A percentile compares a stretch with the other conserved stretches of the same genome.
phyloP scores from a whole-genome alignment of 1,140 invertebrate species.

The Lanistes nyassanus region DNA sequence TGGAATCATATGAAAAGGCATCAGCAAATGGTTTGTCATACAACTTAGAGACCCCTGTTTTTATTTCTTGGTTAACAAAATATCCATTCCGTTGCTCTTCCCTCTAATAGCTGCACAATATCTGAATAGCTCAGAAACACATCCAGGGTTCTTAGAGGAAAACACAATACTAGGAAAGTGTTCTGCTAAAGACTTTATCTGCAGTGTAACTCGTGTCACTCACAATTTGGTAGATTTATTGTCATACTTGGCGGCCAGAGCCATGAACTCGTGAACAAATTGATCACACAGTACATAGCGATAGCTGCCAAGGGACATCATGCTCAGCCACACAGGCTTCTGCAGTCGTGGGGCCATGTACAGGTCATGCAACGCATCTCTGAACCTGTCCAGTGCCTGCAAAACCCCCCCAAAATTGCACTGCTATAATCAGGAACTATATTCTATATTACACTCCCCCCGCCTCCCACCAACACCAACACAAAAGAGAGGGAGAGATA shows the following conservation, averaged over 20 bases:
- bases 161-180: no score
- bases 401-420: constrained; percentile 17
- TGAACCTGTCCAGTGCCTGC: constrained; percentile 64
- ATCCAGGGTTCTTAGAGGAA: no score
- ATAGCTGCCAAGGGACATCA: constrained; percentile 68
- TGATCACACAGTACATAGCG: constrained; percentile 61
- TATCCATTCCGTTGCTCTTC: no score
- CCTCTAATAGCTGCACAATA: no score
- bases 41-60: neutral
- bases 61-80: no score
- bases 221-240: constrained; percentile 86
- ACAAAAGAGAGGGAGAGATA: neutral
- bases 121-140: no score
- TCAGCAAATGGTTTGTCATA: neutral
- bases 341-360: constrained; percentile 75
- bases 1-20: no score
- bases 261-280: constrained; percentile 66
- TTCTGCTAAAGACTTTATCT: no score
- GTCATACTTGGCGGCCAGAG: constrained; percentile 71
- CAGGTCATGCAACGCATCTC: constrained; percentile 74
- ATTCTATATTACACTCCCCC: no score
- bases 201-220: constrained; percentile 66
- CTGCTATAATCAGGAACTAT: no score
- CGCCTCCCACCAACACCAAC: no score
- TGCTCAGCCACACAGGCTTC: constrained; percentile 77